Percentiles rank a stretch among this genome's conserved stretches.
Conservation (phyloP, 23 tunicate genomes). For the Phallusia fumigata region DNA sequence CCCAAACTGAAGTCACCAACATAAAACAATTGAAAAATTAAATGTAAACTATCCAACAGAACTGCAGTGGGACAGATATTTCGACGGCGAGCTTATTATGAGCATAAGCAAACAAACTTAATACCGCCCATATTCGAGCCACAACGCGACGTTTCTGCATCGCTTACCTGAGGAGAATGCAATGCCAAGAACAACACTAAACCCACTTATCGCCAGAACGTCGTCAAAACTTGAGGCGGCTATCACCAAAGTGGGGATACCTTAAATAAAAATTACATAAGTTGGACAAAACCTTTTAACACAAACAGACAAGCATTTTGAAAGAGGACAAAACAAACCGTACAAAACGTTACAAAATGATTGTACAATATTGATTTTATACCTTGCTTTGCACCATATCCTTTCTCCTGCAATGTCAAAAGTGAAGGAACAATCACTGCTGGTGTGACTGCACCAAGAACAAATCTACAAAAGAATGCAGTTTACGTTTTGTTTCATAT, state of each 20-base stretch:
- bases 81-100: too few relatives aligned
- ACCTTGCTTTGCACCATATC: constrained; percentile 62
- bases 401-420: constrained; percentile 45
- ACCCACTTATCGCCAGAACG: constrained; percentile 91
- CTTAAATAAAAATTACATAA: constrained; percentile 19
- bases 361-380: background rate
- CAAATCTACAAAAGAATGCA: constrained; percentile 42
- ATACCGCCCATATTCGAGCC: too few relatives aligned
- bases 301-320: too few relatives aligned
- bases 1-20: too few relatives aligned
- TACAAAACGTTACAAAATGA: too few relatives aligned
- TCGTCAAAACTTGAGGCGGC: constrained; percentile 96
- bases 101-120: too few relatives aligned
- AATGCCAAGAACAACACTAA: constrained; percentile 66
- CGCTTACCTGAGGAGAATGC: constrained; percentile 60
- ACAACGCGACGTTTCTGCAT: too few relatives aligned
- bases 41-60: too few relatives aligned
- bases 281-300: too few relatives aligned
- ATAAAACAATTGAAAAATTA: too few relatives aligned
- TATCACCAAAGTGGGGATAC: constrained; percentile 87
- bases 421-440: constrained; percentile 79
- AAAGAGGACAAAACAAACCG: too few relatives aligned
- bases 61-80: too few relatives aligned
- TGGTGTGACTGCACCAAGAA: constrained; percentile 75
- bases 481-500: background rate